These are phyloP conservation scores for Zoanthus sociatus DNA, from an alignment of 92 coral and sea anemone species.

Conservation along the genomic window DNA sequence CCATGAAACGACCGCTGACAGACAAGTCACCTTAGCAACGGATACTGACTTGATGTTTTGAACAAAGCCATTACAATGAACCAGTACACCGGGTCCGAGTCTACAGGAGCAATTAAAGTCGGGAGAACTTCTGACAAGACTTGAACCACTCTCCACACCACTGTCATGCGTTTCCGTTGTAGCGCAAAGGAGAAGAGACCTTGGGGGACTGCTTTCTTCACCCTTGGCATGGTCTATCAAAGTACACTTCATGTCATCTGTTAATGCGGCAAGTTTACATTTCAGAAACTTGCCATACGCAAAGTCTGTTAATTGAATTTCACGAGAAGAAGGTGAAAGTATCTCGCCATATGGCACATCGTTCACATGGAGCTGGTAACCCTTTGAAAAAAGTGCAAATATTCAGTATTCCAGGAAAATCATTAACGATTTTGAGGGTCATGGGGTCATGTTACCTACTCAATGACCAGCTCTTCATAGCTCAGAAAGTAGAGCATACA, in stretches of 20 bases:
- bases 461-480: too few relatives aligned
- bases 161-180: slow-evolving; percentile 72
- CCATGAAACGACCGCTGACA: slow-evolving; percentile 66
- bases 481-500: too few relatives aligned
- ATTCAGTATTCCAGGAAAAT: neutral
- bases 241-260: slow-evolving; percentile 39
- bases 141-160: slow-evolving; percentile 88
- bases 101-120: slow-evolving; percentile 49
- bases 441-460: too few relatives aligned
- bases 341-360: slow-evolving; percentile 65
- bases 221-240: neutral
- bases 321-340: slow-evolving; percentile 29
- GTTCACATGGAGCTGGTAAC: slow-evolving; percentile 73
- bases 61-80: slow-evolving; percentile 75
- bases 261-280: slow-evolving; percentile 20
- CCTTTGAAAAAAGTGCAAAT: slow-evolving; percentile 41
- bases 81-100: slow-evolving; percentile 57
- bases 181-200: neutral
- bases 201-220: neutral
- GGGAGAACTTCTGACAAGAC: slow-evolving; percentile 51
- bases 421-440: too few relatives aligned
- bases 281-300: slow-evolving; percentile 21
- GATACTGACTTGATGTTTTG: slow-evolving; percentile 42
- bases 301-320: slow-evolving; percentile 6
- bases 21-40: slow-evolving; percentile 54